Evolutionary conservation across 2,797 vertebrate species (phyloP).

Genomic region (Chelonia mydas): DNA sequence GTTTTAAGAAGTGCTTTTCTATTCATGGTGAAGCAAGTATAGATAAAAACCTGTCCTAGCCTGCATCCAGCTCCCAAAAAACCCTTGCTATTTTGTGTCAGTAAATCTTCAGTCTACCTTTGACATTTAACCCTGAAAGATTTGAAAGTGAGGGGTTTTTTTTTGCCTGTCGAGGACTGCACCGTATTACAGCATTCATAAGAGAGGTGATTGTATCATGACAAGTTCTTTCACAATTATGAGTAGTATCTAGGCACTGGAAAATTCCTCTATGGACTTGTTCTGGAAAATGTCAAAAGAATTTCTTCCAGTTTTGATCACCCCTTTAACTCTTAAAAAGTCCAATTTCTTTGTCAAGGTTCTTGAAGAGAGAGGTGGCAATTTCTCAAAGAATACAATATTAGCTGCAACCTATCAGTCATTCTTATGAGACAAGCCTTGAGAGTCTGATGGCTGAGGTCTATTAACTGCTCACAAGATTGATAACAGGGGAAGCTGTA

Average conservation of each 20-base stretch:
- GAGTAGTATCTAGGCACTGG: not conserved
- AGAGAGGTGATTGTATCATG: not conserved
- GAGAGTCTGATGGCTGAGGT: conserved; percentile 63
- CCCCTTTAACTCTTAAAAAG: conserved; percentile 64
- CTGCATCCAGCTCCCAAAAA: not conserved
- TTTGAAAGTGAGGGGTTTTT: not conserved
- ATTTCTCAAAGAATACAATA: conserved; percentile 66
- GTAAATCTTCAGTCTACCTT: not conserved
- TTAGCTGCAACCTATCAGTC: conserved; percentile 67
- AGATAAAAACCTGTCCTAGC: not conserved
- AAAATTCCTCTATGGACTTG: conserved; percentile 57
- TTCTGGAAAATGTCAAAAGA: conserved; percentile 59
- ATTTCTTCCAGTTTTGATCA: conserved; percentile 63
- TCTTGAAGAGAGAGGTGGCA: conserved; percentile 52
- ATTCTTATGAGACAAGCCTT: conserved; percentile 72
- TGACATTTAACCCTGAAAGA: conserved; percentile 24
- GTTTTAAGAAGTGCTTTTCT: not conserved
- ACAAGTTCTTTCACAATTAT: conserved; percentile 47
- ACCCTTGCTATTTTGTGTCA: not conserved
- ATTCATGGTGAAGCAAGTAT: not conserved
- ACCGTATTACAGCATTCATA: not conserved
- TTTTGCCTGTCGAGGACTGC: not conserved
- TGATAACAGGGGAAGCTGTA: conserved; percentile 56
- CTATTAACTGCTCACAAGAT: conserved; percentile 75
- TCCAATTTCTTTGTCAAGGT: conserved; percentile 80